Evolutionary conservation across 2,888 invertebrate species (phyloP).

Genomic region (Lacanobia oleracea): DNA sequence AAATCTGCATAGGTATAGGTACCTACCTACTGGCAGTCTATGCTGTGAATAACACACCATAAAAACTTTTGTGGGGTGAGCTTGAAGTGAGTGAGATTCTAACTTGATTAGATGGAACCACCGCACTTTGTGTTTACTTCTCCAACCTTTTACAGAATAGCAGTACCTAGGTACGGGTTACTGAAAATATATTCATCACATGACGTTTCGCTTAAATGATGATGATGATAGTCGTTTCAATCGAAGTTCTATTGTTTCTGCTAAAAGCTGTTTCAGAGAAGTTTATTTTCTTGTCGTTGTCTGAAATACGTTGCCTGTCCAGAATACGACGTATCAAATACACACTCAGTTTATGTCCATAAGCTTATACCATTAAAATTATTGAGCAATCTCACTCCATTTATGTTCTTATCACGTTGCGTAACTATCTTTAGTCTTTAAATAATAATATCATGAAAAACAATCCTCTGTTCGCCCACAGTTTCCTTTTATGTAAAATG

Average conservation of each 20-base stretch:
- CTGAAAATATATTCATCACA: not conserved
- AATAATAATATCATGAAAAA: slow-evolving; percentile 69
- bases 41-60: no score
- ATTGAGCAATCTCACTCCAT: slow-evolving; percentile 45
- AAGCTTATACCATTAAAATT: slow-evolving; percentile 24
- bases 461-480: slow-evolving; percentile 75
- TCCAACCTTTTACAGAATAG: no score
- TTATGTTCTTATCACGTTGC: slow-evolving; percentile 61
- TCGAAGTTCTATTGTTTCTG: slow-evolving; percentile 8
- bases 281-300: not conserved
- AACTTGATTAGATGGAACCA: no score
- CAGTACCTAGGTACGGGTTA: no score
- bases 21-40: no score
- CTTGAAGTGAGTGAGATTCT: no score
- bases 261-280: not conserved
- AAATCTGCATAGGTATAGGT: no score
- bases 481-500: slow-evolving; percentile 74
- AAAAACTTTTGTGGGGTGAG: no score
- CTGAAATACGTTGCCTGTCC: not conserved
- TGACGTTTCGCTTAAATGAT: not conserved
- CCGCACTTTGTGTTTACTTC: no score
- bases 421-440: slow-evolving; percentile 67
- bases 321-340: not conserved
- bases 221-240: not conserved
- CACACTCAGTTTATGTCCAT: slow-evolving; percentile 5